Base-by-base conservation (phyloP, 1,140 invertebrate genomes). In the Chironomus striatipennis region DNA sequence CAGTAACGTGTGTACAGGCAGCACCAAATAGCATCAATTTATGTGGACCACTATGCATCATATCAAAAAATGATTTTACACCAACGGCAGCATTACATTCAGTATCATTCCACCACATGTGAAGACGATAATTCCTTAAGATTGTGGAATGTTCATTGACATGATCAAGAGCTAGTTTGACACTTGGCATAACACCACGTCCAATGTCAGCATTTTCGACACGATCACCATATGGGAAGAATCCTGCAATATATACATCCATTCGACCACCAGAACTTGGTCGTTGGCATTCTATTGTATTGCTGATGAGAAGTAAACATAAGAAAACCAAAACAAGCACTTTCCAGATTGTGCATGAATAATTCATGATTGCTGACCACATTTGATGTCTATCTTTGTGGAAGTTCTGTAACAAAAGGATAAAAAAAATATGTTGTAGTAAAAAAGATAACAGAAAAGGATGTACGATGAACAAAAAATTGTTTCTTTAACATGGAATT, bases 1-100 rank as follows among this genome's bases (percentile, higher is more conserved):
- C 96, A 0, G 96, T 98, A 77, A 98, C 96, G 79, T 95, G 92
- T 0, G 94, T 97, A 83, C 97, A 99, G 2, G 96, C 94, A 12
- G 94, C 96, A 0, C 97, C 97, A 80, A 99, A 98, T 74, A 99
- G 86, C 89, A 98, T 96, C 76, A 98, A 85, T 82, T 97, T 98
- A 79, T 92, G 87, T 7, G 96, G 91, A 5, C 90, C 88, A 81
- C 91, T 91, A 85, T 96, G 92, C 91, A 99, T 96, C 94, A 98
- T 96, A 83, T 98, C 97, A 84, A 98, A 98, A 82, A 99, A 97
- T 0, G 95, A 92, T 83, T 98, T 98, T 76, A 98, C 96, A 1
- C 96, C 97, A n/a, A 98, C 93, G 0, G 96, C 96, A 21, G 97
- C 94, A 83, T 98, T 97, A 83, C 97, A 98, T 97, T 95, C 90